Evolutionary conservation across 2,888 invertebrate genomes (phyloP).

Genomic region (Theretra japonica): DNA sequence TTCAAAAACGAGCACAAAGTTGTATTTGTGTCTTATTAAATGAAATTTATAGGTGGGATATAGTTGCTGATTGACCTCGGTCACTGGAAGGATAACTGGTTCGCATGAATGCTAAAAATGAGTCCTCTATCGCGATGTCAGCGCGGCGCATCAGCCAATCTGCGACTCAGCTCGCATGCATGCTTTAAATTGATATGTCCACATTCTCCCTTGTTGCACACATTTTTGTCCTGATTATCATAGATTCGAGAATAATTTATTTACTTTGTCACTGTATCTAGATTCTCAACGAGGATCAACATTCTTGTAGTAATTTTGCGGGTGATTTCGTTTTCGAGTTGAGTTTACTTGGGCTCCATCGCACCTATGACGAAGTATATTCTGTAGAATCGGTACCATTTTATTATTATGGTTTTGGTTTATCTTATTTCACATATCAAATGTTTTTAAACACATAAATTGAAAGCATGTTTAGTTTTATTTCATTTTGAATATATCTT

Average conservation of each 20-base stretch:
- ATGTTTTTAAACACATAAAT: too few species aligned
- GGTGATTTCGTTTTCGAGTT: too few species aligned
- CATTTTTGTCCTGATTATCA: neutral
- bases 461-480: too few species aligned
- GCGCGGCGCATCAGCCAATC: neutral
- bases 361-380: too few species aligned
- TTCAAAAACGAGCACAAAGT: conserved; percentile 78
- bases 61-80: conserved; percentile 83
- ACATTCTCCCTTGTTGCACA: conserved; percentile 7
- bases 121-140: conserved; percentile 39
- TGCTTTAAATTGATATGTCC: conserved; percentile 22
- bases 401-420: too few species aligned
- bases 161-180: neutral
- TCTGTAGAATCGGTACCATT: too few species aligned
- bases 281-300: too few species aligned
- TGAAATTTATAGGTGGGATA: conserved; percentile 83
- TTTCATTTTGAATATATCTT: too few species aligned
- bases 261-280: neutral
- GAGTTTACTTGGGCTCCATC: too few species aligned
- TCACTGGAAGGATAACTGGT: conserved; percentile 75
- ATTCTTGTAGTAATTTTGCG: too few species aligned
- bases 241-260: conserved; percentile 6
- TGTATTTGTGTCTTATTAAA: conserved; percentile 84
- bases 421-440: too few species aligned
- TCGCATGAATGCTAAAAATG: conserved; percentile 71